Conservation (phyloP, 2,888 invertebrate species). For the Teleogryllus oceanicus region DNA sequence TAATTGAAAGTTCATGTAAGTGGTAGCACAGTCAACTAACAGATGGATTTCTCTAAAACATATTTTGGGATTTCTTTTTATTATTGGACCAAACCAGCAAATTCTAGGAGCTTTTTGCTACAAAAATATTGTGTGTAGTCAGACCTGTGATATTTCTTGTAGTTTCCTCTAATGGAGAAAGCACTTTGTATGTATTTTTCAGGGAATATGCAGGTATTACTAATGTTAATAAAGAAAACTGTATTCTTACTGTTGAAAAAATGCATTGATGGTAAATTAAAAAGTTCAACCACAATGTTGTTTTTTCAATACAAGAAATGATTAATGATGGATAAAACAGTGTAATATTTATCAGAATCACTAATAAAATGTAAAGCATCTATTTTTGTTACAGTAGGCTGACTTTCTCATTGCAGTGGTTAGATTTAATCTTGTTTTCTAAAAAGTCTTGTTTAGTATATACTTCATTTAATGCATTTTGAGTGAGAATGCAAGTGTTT, state of each 20-base stretch:
- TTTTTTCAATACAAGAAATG: not conserved
- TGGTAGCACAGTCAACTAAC: too few relatives aligned
- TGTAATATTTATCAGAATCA: too few relatives aligned
- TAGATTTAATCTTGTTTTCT: too few relatives aligned
- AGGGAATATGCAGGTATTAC: constrained; percentile 1
- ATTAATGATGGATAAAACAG: not conserved
- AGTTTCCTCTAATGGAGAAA: not conserved
- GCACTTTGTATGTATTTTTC: not conserved
- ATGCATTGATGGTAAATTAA: not conserved
- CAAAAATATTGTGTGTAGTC: not conserved
- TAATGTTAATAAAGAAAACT: not conserved
- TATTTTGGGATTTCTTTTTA: too few relatives aligned
- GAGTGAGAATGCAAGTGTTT: not conserved
- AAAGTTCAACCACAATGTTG: not conserved
- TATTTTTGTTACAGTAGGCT: too few relatives aligned
- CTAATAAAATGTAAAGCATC: too few relatives aligned
- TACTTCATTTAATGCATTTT: not conserved
- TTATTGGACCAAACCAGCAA: not conserved
- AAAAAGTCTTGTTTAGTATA: constrained; percentile 22
- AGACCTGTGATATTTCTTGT: not conserved
- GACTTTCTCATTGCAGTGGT: too few relatives aligned
- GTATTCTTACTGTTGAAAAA: not conserved
- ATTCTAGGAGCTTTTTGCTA: not conserved
- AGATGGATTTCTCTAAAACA: too few relatives aligned
- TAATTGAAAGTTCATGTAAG: too few relatives aligned